phyloP scores from a whole-genome alignment of 2,113 vertebrate species.

The Cheirogaleus medius region DNA sequence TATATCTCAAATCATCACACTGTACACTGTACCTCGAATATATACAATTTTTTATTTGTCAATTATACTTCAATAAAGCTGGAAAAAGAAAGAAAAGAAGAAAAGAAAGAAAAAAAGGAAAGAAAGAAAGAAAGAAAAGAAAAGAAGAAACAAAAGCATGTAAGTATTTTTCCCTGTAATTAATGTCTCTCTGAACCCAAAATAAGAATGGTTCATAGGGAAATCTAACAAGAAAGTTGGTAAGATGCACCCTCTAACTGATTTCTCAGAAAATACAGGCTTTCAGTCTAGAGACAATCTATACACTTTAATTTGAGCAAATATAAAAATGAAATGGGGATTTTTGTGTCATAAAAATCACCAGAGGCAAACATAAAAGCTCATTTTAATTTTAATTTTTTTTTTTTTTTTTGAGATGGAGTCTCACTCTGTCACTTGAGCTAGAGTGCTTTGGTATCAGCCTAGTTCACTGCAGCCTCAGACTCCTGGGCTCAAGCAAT shows the following conservation, averaged over 20 bases:
- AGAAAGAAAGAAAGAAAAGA: background rate
- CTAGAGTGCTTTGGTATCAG: too few species aligned
- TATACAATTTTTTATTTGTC: background rate
- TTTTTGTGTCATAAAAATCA: constrained; percentile 27
- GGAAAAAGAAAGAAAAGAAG: background rate
- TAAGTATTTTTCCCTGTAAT: background rate
- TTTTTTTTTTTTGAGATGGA: background rate
- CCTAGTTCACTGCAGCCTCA: too few species aligned
- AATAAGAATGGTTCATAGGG: background rate
- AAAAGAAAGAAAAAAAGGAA: background rate
- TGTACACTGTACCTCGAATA: background rate
- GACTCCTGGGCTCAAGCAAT: too few species aligned
- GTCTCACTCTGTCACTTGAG: too few species aligned
- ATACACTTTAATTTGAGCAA: constrained; percentile 15
- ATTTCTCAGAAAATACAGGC: background rate
- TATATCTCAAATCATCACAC: background rate
- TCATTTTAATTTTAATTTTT: constrained; percentile 24
- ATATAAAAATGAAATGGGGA: constrained; percentile 4
- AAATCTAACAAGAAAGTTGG: background rate
- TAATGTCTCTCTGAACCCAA: constrained; percentile 18
- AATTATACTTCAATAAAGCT: background rate
- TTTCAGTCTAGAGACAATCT: background rate
- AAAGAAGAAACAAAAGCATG: background rate
- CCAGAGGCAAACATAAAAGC: background rate
- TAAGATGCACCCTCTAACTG: background rate